Conservation (phyloP, 1,140 invertebrate species). For the Euura saliciscinereae region DNA sequence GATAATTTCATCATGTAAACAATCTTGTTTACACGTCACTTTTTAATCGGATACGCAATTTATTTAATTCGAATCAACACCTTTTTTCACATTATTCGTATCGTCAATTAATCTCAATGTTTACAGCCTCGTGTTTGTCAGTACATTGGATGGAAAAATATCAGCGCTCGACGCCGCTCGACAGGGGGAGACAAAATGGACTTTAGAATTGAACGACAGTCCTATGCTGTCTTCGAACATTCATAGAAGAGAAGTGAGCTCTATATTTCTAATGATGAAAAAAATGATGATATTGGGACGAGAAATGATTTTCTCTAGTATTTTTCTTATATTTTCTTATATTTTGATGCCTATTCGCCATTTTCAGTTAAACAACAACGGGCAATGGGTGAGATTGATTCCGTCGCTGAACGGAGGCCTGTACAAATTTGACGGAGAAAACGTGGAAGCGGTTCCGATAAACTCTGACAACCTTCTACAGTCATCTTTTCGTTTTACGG, state of each 20-base stretch:
- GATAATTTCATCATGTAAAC: too few relatives aligned
- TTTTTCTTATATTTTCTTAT: not conserved
- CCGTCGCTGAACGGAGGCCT: slow-evolving; percentile 89
- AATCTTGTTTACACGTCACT: too few relatives aligned
- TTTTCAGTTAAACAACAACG: slow-evolving; percentile 81
- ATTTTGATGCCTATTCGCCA: slow-evolving; percentile 18
- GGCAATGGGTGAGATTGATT: slow-evolving; percentile 85
- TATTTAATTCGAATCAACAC: too few relatives aligned
- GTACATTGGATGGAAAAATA: slow-evolving; percentile 85
- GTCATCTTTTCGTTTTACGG: slow-evolving; percentile 83
- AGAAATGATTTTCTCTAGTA: not conserved
- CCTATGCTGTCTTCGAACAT: slow-evolving; percentile 85
- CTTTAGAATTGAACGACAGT: slow-evolving; percentile 71
- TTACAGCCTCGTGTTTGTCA: slow-evolving; percentile 79
- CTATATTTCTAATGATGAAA: not conserved
- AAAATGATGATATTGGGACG: not conserved
- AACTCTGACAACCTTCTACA: slow-evolving; percentile 83
- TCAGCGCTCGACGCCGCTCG: slow-evolving; percentile 75
- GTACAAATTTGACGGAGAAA: slow-evolving; percentile 90
- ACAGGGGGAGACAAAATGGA: slow-evolving; percentile 76
- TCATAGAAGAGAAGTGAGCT: slow-evolving; percentile 76
- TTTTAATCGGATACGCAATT: too few relatives aligned
- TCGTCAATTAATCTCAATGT: slow-evolving; percentile 8
- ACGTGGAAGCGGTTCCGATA: slow-evolving; percentile 85
- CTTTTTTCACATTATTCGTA: too few relatives aligned